A percentile compares a stretch with the other conserved stretches of the same genome.
These are phyloP conservation scores for Phengaris arion DNA, from an alignment of 2,888 invertebrate species.

Conservation along the genomic window DNA sequence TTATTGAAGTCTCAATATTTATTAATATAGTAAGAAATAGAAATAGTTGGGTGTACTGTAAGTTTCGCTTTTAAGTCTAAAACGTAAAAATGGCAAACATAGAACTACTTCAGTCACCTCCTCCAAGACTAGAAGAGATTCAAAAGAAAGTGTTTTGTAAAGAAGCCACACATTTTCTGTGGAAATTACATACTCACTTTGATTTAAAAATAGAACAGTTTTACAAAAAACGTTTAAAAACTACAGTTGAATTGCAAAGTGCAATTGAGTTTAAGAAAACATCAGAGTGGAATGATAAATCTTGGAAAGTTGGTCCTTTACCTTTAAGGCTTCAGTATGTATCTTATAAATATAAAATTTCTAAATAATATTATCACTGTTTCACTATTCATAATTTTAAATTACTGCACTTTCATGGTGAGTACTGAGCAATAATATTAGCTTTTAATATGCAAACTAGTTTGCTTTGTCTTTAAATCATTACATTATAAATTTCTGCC, in stretches of 20 bases:
- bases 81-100: slow-evolving; percentile 35
- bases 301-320: slow-evolving; percentile 81
- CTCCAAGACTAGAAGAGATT: slow-evolving; percentile 74
- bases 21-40: background rate
- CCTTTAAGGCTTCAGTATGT: slow-evolving; percentile 75
- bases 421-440: background rate
- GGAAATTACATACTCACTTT: slow-evolving; percentile 72
- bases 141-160: slow-evolving; percentile 77
- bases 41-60: too few species aligned
- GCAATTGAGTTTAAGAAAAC: slow-evolving; percentile 66
- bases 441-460: background rate
- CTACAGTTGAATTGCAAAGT: slow-evolving; percentile 54
- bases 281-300: slow-evolving; percentile 59
- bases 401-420: background rate
- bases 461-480: background rate
- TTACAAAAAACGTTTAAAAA: slow-evolving; percentile 61
- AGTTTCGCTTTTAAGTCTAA: background rate
- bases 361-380: background rate
- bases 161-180: slow-evolving; percentile 78
- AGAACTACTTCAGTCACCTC: slow-evolving; percentile 71
- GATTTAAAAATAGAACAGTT: slow-evolving; percentile 70
- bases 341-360: slow-evolving; percentile 31
- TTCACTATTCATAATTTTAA: background rate
- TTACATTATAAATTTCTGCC: background rate
- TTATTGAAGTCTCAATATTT: background rate